A percentile compares a stretch with the other conserved stretches of the same genome.
Evolutionary conservation across 2,888 invertebrate genomes (phyloP).

Genomic region (Cantharis flavilabris): DNA sequence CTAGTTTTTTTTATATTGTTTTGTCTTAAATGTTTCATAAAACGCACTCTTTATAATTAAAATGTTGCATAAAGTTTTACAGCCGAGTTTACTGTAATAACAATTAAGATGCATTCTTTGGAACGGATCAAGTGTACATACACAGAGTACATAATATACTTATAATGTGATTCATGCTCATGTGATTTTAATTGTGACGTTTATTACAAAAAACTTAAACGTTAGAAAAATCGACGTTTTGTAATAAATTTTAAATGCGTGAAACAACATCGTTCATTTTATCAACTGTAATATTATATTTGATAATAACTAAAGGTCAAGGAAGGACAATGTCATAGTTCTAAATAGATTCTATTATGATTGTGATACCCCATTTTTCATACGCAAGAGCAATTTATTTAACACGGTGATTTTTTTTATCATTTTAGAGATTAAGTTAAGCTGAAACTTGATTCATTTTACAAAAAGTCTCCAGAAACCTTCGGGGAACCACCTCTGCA

Average conservation of each 20-base stretch:
- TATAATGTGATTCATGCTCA: conserved; percentile 16
- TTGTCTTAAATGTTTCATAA: background rate
- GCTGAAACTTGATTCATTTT: background rate
- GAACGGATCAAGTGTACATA: conserved; percentile 6
- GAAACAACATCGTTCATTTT: background rate
- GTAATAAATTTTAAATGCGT: background rate
- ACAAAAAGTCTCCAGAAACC: too few species aligned
- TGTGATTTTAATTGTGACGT: conserved; percentile 2
- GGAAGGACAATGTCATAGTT: conserved; percentile 13
- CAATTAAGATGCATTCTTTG: conserved; percentile 6
- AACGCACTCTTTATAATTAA: background rate
- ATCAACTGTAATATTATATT: background rate
- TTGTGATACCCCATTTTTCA: background rate
- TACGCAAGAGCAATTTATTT: background rate
- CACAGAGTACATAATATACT: background rate
- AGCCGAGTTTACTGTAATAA: background rate
- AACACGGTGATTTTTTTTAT: background rate
- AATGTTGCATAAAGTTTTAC: conserved; percentile 8
- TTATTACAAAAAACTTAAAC: conserved; percentile 1
- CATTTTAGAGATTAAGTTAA: background rate
- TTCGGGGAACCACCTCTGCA: background rate
- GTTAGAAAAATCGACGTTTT: background rate
- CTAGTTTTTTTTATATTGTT: background rate
- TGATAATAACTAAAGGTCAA: conserved; percentile 9
- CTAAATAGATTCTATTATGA: background rate